These are phyloP conservation scores for Strigops habroptila DNA, from an alignment of 2,113 vertebrate genomes.

Conservation along the genomic window DNA sequence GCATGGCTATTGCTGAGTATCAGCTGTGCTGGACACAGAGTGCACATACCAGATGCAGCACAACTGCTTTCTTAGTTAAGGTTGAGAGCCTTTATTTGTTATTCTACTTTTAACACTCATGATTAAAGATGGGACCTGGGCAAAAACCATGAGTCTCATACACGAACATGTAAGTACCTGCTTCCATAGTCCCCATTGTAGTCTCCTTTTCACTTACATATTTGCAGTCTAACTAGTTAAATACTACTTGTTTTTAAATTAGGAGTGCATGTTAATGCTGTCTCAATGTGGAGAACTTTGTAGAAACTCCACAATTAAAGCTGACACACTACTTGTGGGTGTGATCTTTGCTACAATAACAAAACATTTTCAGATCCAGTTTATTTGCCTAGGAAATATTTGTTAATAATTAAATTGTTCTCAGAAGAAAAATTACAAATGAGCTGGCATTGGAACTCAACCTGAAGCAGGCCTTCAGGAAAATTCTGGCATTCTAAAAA, in stretches of 20 bases:
- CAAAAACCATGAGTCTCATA: neutral
- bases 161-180: neutral
- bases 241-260: neutral
- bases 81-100: neutral
- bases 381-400: neutral
- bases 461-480: neutral
- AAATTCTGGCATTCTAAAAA: neutral
- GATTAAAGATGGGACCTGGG: neutral
- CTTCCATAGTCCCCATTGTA: neutral
- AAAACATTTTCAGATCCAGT: neutral
- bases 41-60: neutral
- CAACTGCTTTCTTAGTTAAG: neutral
- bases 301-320: neutral
- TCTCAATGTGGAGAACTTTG: neutral
- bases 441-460: neutral
- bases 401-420: neutral
- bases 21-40: neutral
- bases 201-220: neutral
- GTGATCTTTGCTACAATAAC: neutral
- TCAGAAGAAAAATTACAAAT: neutral
- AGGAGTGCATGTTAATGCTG: neutral
- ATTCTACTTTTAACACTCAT: neutral
- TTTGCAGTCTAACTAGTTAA: neutral
- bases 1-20: neutral
- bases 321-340: neutral